These are phyloP conservation scores for Sphaerophoria taeniata DNA, from an alignment of 2,888 invertebrate genomes.

Conservation along the genomic window DNA sequence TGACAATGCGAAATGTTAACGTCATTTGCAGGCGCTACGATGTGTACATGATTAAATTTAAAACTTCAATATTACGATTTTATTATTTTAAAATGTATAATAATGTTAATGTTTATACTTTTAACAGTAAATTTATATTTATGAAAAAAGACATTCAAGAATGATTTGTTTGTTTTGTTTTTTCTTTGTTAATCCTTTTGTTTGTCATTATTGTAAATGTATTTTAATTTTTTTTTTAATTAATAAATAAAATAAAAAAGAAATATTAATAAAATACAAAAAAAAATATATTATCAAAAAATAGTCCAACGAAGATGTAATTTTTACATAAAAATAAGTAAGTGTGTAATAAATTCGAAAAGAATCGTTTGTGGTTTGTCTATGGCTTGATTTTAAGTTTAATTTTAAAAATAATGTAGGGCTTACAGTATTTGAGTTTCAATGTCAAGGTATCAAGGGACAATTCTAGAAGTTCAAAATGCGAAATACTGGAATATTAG, in stretches of 20 bases:
- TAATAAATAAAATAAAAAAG: too few species aligned
- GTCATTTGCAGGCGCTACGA: slow-evolving; percentile 78
- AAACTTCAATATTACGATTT: slow-evolving; percentile 60
- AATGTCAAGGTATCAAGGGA: too few species aligned
- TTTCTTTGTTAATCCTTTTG: not conserved
- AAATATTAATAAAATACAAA: too few species aligned
- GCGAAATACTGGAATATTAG: too few species aligned
- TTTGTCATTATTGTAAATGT: slow-evolving; percentile 43
- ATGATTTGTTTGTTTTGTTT: not conserved
- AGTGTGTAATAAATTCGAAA: too few species aligned
- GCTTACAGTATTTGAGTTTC: too few species aligned
- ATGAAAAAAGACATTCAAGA: slow-evolving; percentile 21
- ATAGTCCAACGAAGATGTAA: slow-evolving; percentile 53
- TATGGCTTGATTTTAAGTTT: too few species aligned
- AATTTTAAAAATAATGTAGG: too few species aligned
- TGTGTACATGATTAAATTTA: slow-evolving; percentile 79
- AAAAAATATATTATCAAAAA: not conserved
- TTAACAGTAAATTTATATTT: slow-evolving; percentile 20
- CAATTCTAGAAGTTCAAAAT: too few species aligned
- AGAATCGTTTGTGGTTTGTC: too few species aligned
- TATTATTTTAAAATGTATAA: slow-evolving; percentile 56
- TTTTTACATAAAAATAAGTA: slow-evolving; percentile 49
- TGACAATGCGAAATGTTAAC: slow-evolving; percentile 49
- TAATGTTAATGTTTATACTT: slow-evolving; percentile 30
- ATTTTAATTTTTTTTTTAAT: too few species aligned